A percentile compares a stretch with the other conserved stretches of the same genome.
These are phyloP conservation scores for Tragelaphus imberbis DNA, from an alignment of 2,113 vertebrate genomes.

Conservation along the genomic window DNA sequence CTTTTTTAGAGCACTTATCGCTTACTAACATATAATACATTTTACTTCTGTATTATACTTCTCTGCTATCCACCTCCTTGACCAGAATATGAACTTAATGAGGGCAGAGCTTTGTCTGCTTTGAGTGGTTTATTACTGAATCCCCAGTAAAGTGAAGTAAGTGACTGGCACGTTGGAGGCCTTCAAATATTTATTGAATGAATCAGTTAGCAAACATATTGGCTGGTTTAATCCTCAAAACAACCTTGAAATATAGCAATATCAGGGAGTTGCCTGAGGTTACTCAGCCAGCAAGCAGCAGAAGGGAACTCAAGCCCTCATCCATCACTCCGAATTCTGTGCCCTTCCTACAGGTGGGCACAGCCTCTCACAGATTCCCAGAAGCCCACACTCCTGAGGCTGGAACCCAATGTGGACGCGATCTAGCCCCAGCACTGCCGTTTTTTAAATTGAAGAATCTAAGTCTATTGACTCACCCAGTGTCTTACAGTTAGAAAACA, in stretches of 20 bases:
- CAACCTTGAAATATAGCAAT: not conserved
- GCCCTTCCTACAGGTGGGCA: not conserved
- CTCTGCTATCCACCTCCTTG: not conserved
- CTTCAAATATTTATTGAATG: not conserved
- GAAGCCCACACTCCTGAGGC: not conserved
- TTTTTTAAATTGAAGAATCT: not conserved
- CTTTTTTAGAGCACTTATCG: not conserved
- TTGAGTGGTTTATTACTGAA: not conserved
- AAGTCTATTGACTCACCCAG: not conserved
- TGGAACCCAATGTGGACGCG: not conserved
- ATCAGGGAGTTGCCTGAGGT: not conserved
- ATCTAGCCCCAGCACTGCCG: not conserved
- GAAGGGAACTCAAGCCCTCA: not conserved
- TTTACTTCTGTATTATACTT: not conserved
- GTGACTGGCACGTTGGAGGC: not conserved
- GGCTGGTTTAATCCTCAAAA: not conserved
- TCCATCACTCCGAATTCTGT: not conserved
- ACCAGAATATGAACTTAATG: not conserved
- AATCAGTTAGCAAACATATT: not conserved
- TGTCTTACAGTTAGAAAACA: not conserved
- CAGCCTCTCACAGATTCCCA: not conserved
- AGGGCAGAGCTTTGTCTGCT: not conserved
- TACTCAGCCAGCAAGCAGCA: not conserved
- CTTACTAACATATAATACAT: not conserved
- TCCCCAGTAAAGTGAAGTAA: not conserved